Evolutionary conservation across 2,888 invertebrate genomes (phyloP).

Genomic region (Aporophyla lueneburgensis): DNA sequence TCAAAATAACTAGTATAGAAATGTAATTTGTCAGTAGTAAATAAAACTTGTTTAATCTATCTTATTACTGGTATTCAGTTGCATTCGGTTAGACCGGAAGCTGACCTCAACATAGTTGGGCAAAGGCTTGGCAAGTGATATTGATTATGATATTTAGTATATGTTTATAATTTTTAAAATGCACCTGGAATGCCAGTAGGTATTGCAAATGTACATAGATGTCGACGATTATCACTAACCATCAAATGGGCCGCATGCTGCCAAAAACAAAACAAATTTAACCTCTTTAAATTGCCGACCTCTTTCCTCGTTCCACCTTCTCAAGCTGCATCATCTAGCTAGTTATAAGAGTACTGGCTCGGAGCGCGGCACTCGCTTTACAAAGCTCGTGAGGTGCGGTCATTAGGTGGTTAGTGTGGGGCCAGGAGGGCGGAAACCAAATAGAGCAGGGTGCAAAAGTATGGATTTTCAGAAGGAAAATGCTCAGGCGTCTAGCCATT

Average conservation of each 20-base stretch:
- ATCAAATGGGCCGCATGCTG: neutral
- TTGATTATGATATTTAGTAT: too few species aligned
- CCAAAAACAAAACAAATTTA: neutral
- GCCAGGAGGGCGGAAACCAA: slow-evolving; percentile 30
- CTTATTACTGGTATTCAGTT: too few species aligned
- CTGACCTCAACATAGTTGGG: too few species aligned
- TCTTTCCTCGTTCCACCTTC: slow-evolving; percentile 22
- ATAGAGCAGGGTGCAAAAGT: neutral
- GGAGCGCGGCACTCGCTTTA: slow-evolving; percentile 33
- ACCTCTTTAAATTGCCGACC: slow-evolving; percentile 14
- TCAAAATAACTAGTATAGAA: too few species aligned
- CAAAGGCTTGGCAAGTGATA: too few species aligned
- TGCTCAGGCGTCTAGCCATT: neutral
- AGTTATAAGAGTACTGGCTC: slow-evolving; percentile 36
- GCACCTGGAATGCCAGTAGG: too few species aligned
- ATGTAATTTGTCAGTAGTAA: too few species aligned
- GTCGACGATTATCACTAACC: neutral
- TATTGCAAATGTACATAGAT: too few species aligned
- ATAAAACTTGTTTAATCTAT: too few species aligned
- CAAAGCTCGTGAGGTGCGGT: slow-evolving; percentile 55
- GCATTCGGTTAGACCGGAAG: too few species aligned
- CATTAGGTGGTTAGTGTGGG: slow-evolving; percentile 60
- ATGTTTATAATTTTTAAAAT: too few species aligned
- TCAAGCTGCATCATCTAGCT: slow-evolving; percentile 18
- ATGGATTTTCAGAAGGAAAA: neutral